Base-by-base conservation (phyloP, 1,140 invertebrate species). In the Drosophila hydei region DNA sequence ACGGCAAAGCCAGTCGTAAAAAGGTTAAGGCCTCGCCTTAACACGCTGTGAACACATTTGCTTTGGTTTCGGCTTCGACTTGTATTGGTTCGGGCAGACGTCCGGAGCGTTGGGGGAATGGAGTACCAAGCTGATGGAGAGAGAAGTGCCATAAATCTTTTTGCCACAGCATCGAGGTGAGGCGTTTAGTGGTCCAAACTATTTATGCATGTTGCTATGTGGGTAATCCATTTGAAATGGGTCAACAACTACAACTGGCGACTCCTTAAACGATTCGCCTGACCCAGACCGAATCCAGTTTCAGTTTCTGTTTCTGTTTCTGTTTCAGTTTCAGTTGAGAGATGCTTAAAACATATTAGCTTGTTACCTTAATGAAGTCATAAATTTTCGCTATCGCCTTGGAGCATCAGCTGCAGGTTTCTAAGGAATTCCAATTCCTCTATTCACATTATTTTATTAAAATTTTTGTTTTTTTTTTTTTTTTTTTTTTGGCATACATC, bases 341-440 rank as follows among this genome's bases (percentile, higher is more conserved):
- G 80, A 79, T 80, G 69, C 77, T 81, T 70, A 75, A 85, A 85
- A 87, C 78, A 78, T 87, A 87, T 87, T 87, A 85, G 81, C 81
- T 87, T 87, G 81, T 87, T 87, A 87, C 81, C 81, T 88, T 87
- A 87, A 87, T 87, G 81, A 87, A 87, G 81, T 87, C 81, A 87
- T 87, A 87, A 87, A 87, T 87, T 87, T 87, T 88, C 75, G 81
- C 77, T 87, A 87, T 87, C 81, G 83, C 74, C 65, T 59, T 75
- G 70, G 51, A 77, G 61, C 71, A 87, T 87, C 81, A 27, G 21
- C 58, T 67, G 55, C 80, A 76, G 75, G 63, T 71, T 85, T 85
- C 81, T 87, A 87, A 87, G 74, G 81, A 85, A 85, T 85, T 85
- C 59, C 79, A 83, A 71, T 81, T 77, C 27, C 45, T 50, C 25